Base-by-base conservation (phyloP, 35 echinoderm and acorn worm species). In the Anneissia japonica region DNA sequence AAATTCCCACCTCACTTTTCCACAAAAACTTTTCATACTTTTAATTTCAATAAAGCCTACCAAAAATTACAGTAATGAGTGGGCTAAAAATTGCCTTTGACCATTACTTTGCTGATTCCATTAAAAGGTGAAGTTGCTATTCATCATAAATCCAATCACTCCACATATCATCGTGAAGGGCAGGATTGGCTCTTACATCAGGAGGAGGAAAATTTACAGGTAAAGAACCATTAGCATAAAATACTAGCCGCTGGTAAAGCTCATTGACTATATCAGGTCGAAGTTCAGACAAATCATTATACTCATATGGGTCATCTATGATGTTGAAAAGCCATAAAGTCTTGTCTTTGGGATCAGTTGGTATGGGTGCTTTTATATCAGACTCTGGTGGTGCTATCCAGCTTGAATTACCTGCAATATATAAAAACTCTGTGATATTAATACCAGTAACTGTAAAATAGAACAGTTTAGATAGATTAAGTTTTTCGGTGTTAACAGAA, bases 301-400 rank as follows among this genome's bases (percentile, higher is more conserved):
- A 79, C 75, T 97, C 94, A 16, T 85, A 35, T 31, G 94, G 94
- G 41, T 97, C 94, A 30, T 97, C 85, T 35, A 21, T 46, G 12
- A 97, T 97, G 73, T 97, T 97, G 77, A 93, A 97, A 17, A 97
- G 73, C 88, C 91, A 93, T 26, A 97, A 16, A 28, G 79, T 35
- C 81, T 97, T 93, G 30, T 79, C 74, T 2, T 35, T 31, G 19
- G 87, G 87, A 21, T 89, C 91, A 6, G 80, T 33, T 32, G 94
- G 94, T 73, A 86, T 46, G 23, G 90, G 37, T 12, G 87, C 37
- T 1, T 82, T 36, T 37, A 86, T 80, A 23, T 91, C 91, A 0
- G 92, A 80, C 26, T 97, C 94, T 21, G 94, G 94, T 51, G 91
- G 88, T 31, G 94, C 85, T 17, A 97, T 88, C 94, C 94, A 97